A percentile compares a stretch with the other conserved stretches of the same genome.
phyloP scores from a whole-genome alignment of 2,797 vertebrate species.

The Euthynnus affinis region DNA sequence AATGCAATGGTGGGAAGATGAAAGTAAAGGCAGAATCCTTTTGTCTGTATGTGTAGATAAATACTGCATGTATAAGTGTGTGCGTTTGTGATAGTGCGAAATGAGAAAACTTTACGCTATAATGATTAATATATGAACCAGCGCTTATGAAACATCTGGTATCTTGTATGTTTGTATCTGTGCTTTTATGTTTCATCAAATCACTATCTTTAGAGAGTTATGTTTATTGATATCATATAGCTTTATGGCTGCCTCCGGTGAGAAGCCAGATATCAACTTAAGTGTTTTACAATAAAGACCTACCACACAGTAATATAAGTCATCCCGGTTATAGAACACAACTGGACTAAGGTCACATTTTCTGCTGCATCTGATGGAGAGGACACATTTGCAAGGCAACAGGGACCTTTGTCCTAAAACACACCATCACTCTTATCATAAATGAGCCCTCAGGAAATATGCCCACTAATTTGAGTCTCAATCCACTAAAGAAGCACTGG shows the following conservation, averaged over 20 bases:
- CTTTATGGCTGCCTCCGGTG: background rate
- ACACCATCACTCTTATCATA: conserved; percentile 56
- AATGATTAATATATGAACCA: conserved; percentile 43
- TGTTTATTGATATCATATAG: conserved; percentile 12
- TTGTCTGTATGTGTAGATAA: conserved; percentile 30
- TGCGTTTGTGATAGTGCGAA: conserved; percentile 16
- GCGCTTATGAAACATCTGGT: conserved; percentile 22
- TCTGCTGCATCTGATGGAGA: background rate
- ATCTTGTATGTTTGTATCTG: background rate
- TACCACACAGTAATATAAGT: background rate
- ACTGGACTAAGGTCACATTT: background rate
- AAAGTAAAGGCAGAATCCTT: conserved; percentile 57
- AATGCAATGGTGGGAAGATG: conserved; percentile 62
- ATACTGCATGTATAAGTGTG: conserved; percentile 19
- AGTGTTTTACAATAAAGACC: background rate
- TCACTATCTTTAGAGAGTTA: conserved; percentile 10
- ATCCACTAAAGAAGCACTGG: conserved; percentile 41
- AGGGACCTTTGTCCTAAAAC: conserved; percentile 63
- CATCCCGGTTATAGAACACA: background rate
- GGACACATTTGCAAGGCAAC: conserved; percentile 33
- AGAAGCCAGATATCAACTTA: background rate
- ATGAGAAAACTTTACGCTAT: conserved; percentile 13
- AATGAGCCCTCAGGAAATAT: conserved; percentile 62
- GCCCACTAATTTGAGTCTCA: conserved; percentile 60
- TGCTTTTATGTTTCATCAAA: conserved; percentile 6